A percentile compares a stretch with the other conserved stretches of the same genome.
These are phyloP conservation scores for Saxidomus purpurata DNA, from an alignment of 1,140 invertebrate genomes.

Conservation along the genomic window DNA sequence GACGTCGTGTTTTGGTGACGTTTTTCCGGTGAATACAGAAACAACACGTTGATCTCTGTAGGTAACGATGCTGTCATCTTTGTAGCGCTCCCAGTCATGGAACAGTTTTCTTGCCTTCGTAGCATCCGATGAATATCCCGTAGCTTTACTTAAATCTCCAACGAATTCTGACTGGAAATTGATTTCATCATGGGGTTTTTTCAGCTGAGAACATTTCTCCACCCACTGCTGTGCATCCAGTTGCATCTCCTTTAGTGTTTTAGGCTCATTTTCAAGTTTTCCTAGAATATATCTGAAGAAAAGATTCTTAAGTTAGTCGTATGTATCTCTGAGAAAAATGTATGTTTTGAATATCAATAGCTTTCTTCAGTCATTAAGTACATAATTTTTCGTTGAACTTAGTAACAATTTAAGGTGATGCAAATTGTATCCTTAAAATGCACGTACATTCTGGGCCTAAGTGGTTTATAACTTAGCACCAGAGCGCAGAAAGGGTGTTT, in stretches of 20 bases:
- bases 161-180: slow-evolving; percentile 47
- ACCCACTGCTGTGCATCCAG: neutral
- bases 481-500: too few relatives aligned
- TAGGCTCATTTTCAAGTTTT: slow-evolving; percentile 23
- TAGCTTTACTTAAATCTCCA: neutral
- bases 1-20: neutral
- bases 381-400: too few relatives aligned
- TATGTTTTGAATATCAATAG: too few relatives aligned
- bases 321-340: too few relatives aligned
- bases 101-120: neutral
- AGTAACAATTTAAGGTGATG: too few relatives aligned
- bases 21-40: slow-evolving; percentile 6
- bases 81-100: neutral
- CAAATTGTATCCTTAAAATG: too few relatives aligned
- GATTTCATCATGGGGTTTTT: slow-evolving; percentile 15
- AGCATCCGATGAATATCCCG: neutral
- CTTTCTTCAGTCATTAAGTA: too few relatives aligned
- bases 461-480: too few relatives aligned
- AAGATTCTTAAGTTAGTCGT: too few relatives aligned
- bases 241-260: slow-evolving; percentile 14
- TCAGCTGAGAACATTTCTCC: neutral
- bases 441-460: too few relatives aligned
- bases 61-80: neutral
- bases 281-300: slow-evolving; percentile 34
- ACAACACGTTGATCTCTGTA: slow-evolving; percentile 16